Base-by-base conservation (phyloP, 2,113 vertebrate species). In the Equus quagga region DNA sequence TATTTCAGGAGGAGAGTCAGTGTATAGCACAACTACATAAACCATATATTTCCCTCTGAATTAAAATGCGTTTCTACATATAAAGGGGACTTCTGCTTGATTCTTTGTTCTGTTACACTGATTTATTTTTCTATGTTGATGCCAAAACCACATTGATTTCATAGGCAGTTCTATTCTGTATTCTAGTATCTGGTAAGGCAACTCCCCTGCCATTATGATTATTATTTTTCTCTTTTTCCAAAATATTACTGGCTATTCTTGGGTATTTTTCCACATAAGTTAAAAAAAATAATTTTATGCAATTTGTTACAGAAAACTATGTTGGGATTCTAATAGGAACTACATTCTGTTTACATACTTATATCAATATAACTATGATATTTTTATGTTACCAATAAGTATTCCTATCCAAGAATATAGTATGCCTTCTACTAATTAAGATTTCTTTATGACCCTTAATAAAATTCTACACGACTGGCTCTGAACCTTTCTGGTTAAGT, bases 401-500 rank as follows among this genome's bases (percentile, higher is more conserved):
- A 94, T 82, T 91, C n/a, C 14, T 28, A 70, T 17, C 54, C 21
- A 62, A 78, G 60, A 70, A 95, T 58, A 70, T 46, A 64, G 14
- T 64, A 80, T 84, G 6, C 6, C 23, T 91, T 82, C 81, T 26
- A 87, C 19, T 70, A 85, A 54, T 84, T 78, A 69, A 89, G 31
- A 88, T 82, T 67, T 69, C 82, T 88, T 83, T 17, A 44, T 79
- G 17, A 93, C 24, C 15, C 8, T 91, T 76, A 72, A 73, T 78
- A 72, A 87, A 33, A 93, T 90, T 93, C 44, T 93, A 65, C 15
- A 67, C 13, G 83, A 65, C 8, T 95, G 21, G 6, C n/a, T 91
- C 62, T 91, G 36, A 78, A 83, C 60, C 8, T 60, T 93, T 78
- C 46, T 31, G 65, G 86, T 89, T 76, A 78, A 93, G 58, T 90